A percentile compares a stretch with the other conserved stretches of the same genome.
These are phyloP conservation scores for Thelaira solivaga DNA, from an alignment of 2,888 invertebrate genomes.

Conservation along the genomic window DNA sequence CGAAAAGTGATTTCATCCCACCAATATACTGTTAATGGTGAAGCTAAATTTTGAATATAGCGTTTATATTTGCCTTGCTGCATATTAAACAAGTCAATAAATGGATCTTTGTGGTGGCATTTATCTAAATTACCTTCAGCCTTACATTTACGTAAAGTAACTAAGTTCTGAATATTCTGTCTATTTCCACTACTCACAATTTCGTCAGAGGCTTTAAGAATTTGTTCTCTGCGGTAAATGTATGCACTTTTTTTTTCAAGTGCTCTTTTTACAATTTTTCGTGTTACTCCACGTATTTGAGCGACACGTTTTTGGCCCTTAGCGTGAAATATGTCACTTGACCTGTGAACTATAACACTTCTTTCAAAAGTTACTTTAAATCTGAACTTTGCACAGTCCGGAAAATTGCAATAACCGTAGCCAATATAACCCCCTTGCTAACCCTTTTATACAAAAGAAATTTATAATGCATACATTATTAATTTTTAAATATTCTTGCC, in stretches of 20 bases:
- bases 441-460: background rate
- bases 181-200: constrained; percentile 1
- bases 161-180: background rate
- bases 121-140: background rate
- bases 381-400: background rate
- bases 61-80: background rate
- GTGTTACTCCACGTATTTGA: background rate
- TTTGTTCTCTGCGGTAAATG: constrained; percentile 1
- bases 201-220: constrained; percentile 7
- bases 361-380: background rate
- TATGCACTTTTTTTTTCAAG: background rate
- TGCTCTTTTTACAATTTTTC: constrained; percentile 6
- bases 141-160: background rate
- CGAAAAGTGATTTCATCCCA: background rate
- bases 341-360: background rate
- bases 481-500: background rate
- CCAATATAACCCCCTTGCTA: background rate
- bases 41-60: background rate
- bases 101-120: background rate
- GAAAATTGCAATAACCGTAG: background rate
- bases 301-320: background rate
- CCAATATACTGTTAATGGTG: background rate
- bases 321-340: background rate
- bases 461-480: constrained; percentile 1
- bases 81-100: constrained; percentile 13